Conservation (phyloP, 2,888 invertebrate species). For the Sturmia bella region DNA sequence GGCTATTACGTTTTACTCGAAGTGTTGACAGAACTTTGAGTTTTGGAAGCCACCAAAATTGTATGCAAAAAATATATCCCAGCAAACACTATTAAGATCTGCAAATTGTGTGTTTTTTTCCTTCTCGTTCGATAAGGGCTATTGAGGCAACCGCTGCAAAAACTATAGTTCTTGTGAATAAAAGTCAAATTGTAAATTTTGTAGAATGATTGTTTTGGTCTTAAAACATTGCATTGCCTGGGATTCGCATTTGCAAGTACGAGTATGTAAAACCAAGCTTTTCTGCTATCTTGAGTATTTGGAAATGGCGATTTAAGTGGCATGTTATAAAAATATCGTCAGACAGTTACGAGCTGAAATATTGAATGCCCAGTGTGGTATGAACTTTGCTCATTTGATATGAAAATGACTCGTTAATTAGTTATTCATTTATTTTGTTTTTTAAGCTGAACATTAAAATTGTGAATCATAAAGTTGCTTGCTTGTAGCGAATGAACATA, state of each 20-base stretch:
- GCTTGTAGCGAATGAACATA: not conserved
- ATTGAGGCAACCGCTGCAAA: too few relatives aligned
- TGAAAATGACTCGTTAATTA: conserved; percentile 38
- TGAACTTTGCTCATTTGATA: conserved; percentile 56
- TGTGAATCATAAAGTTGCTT: conserved; percentile 37
- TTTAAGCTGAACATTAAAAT: conserved; percentile 1
- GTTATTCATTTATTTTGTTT: not conserved
- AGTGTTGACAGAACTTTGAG: conserved; percentile 61
- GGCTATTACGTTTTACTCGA: conserved; percentile 30
- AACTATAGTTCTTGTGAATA: too few relatives aligned
- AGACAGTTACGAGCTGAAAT: conserved; percentile 13
- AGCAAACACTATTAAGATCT: not conserved
- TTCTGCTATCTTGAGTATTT: conserved; percentile 33
- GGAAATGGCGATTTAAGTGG: conserved; percentile 26
- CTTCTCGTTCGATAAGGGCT: too few relatives aligned
- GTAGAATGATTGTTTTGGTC: too few relatives aligned
- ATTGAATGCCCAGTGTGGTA: conserved; percentile 50
- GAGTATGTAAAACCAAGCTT: not conserved
- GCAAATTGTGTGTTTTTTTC: too few relatives aligned
- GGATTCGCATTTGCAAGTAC: conserved; percentile 4
- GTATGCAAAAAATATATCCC: conserved; percentile 28
- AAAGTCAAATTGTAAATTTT: too few relatives aligned
- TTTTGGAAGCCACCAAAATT: conserved; percentile 59
- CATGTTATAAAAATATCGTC: conserved; percentile 14
- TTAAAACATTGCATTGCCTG: conserved; percentile 4